Conservation (phyloP, 2,797 vertebrate genomes). For the Meriones psammophilus region DNA sequence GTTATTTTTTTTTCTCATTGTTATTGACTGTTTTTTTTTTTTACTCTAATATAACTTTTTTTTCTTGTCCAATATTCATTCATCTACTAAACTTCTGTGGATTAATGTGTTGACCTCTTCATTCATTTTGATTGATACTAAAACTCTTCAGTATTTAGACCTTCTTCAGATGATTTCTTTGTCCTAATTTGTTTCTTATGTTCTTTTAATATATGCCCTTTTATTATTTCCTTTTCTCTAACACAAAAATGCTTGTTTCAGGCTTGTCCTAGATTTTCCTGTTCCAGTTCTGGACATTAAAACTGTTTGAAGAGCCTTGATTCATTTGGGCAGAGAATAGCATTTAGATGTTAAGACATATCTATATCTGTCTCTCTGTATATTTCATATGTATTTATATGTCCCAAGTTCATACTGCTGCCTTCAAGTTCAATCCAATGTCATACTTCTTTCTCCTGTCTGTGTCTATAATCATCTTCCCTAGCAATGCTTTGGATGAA, state of each 20-base stretch:
- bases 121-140: neutral
- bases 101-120: neutral
- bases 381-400: neutral
- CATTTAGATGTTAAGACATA: neutral
- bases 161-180: neutral
- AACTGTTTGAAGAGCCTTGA: neutral
- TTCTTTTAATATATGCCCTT: neutral
- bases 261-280: neutral
- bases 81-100: neutral
- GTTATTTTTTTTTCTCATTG: neutral
- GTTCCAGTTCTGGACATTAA: neutral
- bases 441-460: neutral
- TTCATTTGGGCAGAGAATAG: neutral
- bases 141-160: neutral
- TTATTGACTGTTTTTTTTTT: neutral
- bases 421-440: neutral
- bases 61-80: neutral
- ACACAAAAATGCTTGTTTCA: neutral
- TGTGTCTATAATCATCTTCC: neutral
- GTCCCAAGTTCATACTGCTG: neutral
- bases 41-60: neutral
- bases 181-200: neutral
- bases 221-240: conserved; percentile 22
- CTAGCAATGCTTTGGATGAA: neutral
- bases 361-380: neutral